Percentiles rank a stretch among this genome's conserved stretches.
phyloP scores from a whole-genome alignment of 1,140 invertebrate genomes.

The Saccostrea echinata region DNA sequence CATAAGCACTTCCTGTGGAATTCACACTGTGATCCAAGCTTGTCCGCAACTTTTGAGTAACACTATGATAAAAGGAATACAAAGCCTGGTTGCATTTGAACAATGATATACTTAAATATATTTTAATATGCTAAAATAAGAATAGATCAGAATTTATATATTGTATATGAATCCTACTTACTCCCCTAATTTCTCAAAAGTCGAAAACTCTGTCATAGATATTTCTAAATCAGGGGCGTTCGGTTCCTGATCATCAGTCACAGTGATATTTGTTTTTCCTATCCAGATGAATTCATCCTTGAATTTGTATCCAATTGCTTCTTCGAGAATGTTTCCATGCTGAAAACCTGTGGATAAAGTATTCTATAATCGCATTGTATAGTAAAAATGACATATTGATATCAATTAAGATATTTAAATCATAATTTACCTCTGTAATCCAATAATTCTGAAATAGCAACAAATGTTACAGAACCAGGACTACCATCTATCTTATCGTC shows the following conservation, averaged over 20 bases:
- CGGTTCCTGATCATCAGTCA: neutral
- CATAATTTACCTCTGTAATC: neutral
- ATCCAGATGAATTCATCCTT: conserved; percentile 32
- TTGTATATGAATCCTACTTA: too few species aligned
- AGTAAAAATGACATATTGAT: too few species aligned
- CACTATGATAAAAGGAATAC: neutral
- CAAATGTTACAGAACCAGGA: neutral
- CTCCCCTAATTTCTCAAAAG: neutral
- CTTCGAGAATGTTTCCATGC: neutral
- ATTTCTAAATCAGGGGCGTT: neutral
- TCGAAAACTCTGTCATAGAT: neutral
- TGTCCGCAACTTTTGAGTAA: neutral
- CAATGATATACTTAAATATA: too few species aligned
- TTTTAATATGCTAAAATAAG: too few species aligned
- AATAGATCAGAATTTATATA: too few species aligned
- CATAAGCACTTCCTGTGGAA: conserved; percentile 16
- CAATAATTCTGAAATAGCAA: neutral
- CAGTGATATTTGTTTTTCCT: neutral
- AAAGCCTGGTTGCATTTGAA: too few species aligned
- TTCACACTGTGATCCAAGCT: neutral
- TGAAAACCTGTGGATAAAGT: neutral
- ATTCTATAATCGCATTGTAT: neutral
- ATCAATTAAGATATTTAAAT: neutral
- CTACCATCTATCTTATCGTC: neutral
- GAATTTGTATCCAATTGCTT: neutral